These are phyloP conservation scores for Imbricaverruca yamaguchii DNA, from an alignment of 2,888 invertebrate genomes.

Conservation along the genomic window DNA sequence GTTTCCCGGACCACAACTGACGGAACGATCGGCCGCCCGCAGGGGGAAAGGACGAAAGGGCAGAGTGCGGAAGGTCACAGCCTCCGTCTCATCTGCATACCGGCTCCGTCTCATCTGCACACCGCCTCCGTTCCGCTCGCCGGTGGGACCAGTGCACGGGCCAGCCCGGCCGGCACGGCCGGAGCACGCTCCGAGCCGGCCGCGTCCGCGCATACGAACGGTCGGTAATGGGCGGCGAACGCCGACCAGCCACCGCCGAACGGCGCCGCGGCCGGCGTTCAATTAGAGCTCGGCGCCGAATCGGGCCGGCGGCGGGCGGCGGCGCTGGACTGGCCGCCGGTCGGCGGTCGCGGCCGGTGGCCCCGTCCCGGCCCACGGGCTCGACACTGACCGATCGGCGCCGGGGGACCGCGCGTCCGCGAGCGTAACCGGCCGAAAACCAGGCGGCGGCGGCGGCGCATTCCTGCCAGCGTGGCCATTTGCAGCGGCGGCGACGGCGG, in stretches of 20 bases:
- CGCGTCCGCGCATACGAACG: background rate
- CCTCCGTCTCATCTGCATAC: too few relatives aligned
- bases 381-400: too few relatives aligned
- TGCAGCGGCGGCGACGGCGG: background rate
- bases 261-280: background rate
- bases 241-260: background rate
- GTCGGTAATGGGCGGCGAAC: background rate
- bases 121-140: too few relatives aligned
- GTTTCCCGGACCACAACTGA: too few relatives aligned
- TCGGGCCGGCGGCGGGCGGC: background rate
- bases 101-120: too few relatives aligned
- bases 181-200: background rate
- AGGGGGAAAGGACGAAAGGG: too few relatives aligned
- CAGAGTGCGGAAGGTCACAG: too few relatives aligned
- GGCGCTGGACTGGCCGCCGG: background rate
- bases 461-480: background rate
- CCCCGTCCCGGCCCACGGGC: background rate
- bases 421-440: background rate
- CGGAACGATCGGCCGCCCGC: too few relatives aligned
- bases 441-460: background rate
- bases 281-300: background rate
- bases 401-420: background rate
- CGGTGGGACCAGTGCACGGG: background rate
- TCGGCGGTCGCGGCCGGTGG: background rate
- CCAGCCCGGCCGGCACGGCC: background rate